Percentiles rank a stretch among this genome's conserved stretches.
Conservation (phyloP, 2,797 vertebrate genomes). For the Peromyscus nudipes region DNA sequence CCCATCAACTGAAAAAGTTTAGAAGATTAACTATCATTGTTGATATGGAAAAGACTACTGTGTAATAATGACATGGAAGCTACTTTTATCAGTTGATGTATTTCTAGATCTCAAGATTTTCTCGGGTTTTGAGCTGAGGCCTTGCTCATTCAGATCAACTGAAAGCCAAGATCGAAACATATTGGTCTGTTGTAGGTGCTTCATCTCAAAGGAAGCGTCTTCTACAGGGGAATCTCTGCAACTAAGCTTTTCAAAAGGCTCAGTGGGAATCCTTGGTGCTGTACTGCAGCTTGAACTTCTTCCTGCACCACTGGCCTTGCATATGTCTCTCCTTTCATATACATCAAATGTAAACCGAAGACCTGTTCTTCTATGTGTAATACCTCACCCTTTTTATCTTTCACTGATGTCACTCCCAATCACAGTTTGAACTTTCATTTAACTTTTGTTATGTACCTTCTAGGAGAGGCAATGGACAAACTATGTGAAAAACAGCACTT, state of each 20-base stretch:
- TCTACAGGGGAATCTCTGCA: background rate
- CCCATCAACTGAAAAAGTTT: background rate
- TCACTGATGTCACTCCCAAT: background rate
- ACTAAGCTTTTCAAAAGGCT: background rate
- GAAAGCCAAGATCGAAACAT: background rate
- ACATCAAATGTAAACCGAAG: background rate
- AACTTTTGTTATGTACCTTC: background rate
- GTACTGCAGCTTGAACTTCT: accelerated
- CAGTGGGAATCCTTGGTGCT: background rate
- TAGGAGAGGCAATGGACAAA: background rate
- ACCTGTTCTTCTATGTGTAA: background rate
- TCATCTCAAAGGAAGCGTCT: background rate
- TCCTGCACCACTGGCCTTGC: background rate
- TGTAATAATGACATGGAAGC: background rate
- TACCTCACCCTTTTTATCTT: background rate
- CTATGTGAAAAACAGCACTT: background rate
- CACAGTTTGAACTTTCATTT: background rate
- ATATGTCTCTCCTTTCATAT: background rate
- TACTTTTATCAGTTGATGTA: background rate
- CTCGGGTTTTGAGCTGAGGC: background rate
- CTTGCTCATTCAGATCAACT: background rate
- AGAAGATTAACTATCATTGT: background rate
- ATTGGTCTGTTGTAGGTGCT: background rate
- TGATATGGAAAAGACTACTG: background rate
- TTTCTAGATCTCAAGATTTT: background rate